phyloP scores from a whole-genome alignment of 2,113 vertebrate genomes.

The Scartelaos histophorus region DNA sequence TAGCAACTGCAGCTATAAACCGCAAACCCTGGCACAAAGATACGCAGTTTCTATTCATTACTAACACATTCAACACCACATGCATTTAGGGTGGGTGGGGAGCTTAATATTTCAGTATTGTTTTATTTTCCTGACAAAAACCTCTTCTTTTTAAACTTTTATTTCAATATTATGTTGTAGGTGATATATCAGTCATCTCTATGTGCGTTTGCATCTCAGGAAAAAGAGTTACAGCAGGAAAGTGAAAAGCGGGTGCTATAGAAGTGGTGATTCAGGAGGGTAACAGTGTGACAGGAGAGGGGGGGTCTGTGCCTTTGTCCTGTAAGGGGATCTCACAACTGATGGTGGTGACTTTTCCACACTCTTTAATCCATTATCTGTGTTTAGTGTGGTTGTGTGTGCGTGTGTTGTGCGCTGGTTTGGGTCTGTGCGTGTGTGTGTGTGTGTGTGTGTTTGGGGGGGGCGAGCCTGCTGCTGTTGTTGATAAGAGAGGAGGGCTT shows the following conservation, averaged over 20 bases:
- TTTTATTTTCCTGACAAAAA: too few relatives aligned
- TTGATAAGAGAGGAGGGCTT: constrained; percentile 73
- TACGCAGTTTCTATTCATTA: not conserved
- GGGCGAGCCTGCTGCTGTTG: constrained; percentile 66
- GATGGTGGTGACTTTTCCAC: constrained; percentile 67
- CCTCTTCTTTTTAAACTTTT: too few relatives aligned
- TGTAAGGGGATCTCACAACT: constrained; percentile 57
- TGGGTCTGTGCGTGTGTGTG: constrained; percentile 1
- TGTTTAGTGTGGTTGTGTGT: constrained; percentile 6
- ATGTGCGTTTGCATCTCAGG: not conserved
- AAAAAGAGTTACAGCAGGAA: constrained; percentile 30
- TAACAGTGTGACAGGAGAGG: constrained; percentile 41
- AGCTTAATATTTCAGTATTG: too few relatives aligned
- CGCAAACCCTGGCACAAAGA: too few relatives aligned
- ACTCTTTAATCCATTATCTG: constrained; percentile 65
- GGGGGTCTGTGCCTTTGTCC: constrained; percentile 63
- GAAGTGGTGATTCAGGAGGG: constrained; percentile 38
- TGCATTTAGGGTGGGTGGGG: not conserved
- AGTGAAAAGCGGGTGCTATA: constrained; percentile 33
- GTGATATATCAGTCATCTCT: not conserved
- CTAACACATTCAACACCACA: not conserved
- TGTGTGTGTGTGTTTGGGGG: constrained; percentile 13
- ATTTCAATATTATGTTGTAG: not conserved
- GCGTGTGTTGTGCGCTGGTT: not conserved
- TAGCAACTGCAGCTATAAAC: too few relatives aligned